Base-by-base conservation (phyloP, 2,888 invertebrate species). In the Eudasyphora cyanicolor region DNA sequence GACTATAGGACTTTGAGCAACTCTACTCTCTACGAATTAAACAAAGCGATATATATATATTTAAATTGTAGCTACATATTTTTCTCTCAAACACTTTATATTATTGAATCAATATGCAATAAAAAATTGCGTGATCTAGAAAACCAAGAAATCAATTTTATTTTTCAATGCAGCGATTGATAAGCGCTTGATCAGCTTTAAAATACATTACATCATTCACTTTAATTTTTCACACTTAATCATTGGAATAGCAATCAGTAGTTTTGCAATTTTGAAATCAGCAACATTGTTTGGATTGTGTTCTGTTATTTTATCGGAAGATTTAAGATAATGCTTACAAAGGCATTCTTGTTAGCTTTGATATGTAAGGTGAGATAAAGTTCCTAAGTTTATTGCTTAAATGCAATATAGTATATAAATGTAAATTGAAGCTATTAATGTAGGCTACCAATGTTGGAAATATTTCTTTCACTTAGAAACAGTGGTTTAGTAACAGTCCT, bases 361-460 rank as follows among this genome's bases (percentile, higher is more conserved):
- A 38, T 73, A 10, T 82, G 70, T 19, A 67, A 60, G 84, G 84
- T 84, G 38, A 81, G 32, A n/a, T n/a, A n/a, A n/a, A n/a, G n/a
- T n/a, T n/a, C n/a, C n/a, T n/a, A n/a, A n/a, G n/a, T n/a, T n/a
- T n/a, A n/a, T n/a, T n/a, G n/a, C n/a, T n/a, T n/a, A n/a, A n/a
- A n/a, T n/a, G n/a, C n/a, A n/a, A n/a, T n/a, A n/a, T n/a, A n/a
- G n/a, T n/a, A n/a, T n/a, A n/a, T n/a, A n/a, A n/a, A n/a, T n/a
- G n/a, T n/a, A n/a, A n/a, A n/a, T n/a, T n/a, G n/a, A n/a, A n/a
- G n/a, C n/a, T n/a, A n/a, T n/a, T n/a, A n/a, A n/a, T n/a, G n/a
- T n/a, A n/a, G n/a, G n/a, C n/a, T n/a, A n/a, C n/a, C n/a, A n/a
- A n/a, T n/a, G n/a, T n/a, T n/a, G n/a, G n/a, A n/a, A n/a, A n/a